Evolutionary conservation across 2,113 vertebrate species (phyloP), one percentile per base, ranked within the genome.

Genomic region (Pogonocichla stellata): DNA sequence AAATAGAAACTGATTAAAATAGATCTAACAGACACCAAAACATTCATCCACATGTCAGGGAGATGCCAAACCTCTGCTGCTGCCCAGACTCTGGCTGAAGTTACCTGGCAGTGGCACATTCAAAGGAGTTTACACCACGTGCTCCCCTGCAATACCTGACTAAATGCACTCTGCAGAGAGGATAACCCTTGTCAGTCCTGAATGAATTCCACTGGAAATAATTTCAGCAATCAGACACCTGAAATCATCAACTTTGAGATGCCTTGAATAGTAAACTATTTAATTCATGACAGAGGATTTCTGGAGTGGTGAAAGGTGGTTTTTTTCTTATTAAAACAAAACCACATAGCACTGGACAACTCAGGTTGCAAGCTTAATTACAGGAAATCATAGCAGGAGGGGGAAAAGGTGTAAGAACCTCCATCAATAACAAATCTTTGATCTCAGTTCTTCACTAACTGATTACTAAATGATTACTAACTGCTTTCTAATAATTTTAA

Each of bases 1-100:
- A 81, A 92, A 86, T 3, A 93, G 75, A 71, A 95, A 34, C 61
- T 7, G 85, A 78, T 57, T 66, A 33, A 33, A 94, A 73, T 1
- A 65, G 89, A 58, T 62, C n/a, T 17, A 51, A 8, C 31, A 62
- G 45, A 56, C 51, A 57, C 66, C 4, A 3, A 14, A 83, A 51
- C 47, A 60, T 60, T 70, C 51, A 61, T 36, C 36, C 78, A 60
- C n/a, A 51, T 0, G 0, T 13, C 82, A 61, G 47, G 38, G 3
- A 60, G 67, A 62, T 56, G 33, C 38, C 85, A 74, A 67, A 56
- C 5, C 58, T 19, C 48, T 56, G 2, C 33, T 86, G 66, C 60
- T 72, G 71, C 50, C 54, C 42, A 40, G 51, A 40, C 61, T 47
- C 22, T 16, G 56, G 8, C 0, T 48, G 64, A 54, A 70, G 34